phyloP scores from a whole-genome alignment of 2,113 vertebrate species.

The Taurulus bubalis region DNA sequence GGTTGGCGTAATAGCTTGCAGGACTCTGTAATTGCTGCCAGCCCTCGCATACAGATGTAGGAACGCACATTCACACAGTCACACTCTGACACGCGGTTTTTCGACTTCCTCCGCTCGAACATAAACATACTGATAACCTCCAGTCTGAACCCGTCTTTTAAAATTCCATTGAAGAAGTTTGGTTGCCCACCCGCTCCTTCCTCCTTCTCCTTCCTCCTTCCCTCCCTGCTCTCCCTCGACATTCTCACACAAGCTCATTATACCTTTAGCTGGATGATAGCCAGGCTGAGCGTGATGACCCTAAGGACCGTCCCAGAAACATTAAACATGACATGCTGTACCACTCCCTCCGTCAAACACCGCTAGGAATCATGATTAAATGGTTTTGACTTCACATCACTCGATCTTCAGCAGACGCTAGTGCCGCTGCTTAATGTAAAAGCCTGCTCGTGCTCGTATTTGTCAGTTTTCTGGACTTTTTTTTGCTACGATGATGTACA shows the following conservation, averaged over 20 bases:
- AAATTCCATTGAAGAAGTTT: constrained; percentile 74
- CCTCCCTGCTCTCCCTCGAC: constrained; percentile 3
- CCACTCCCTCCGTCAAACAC: constrained; percentile 49
- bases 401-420: neutral
- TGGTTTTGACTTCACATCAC: constrained; percentile 37
- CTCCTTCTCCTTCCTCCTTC: neutral
- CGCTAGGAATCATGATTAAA: constrained; percentile 34
- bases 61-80: constrained; percentile 51
- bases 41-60: constrained; percentile 64
- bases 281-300: constrained; percentile 69
- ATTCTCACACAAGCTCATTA: constrained; percentile 58
- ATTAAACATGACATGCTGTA: constrained; percentile 59
- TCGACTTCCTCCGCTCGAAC: constrained; percentile 62
- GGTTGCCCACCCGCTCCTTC: neutral
- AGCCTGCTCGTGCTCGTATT: neutral
- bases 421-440: neutral
- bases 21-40: constrained; percentile 86
- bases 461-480: neutral
- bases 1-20: constrained; percentile 87
- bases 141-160: constrained; percentile 65
- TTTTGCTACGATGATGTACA: neutral
- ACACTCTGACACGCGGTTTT: constrained; percentile 35
- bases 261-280: constrained; percentile 63
- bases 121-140: constrained; percentile 78
- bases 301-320: constrained; percentile 61